Percentiles rank a stretch among this genome's conserved stretches.
Conservation (phyloP, 1,140 invertebrate species). For the Brachionus rotundiformis region DNA sequence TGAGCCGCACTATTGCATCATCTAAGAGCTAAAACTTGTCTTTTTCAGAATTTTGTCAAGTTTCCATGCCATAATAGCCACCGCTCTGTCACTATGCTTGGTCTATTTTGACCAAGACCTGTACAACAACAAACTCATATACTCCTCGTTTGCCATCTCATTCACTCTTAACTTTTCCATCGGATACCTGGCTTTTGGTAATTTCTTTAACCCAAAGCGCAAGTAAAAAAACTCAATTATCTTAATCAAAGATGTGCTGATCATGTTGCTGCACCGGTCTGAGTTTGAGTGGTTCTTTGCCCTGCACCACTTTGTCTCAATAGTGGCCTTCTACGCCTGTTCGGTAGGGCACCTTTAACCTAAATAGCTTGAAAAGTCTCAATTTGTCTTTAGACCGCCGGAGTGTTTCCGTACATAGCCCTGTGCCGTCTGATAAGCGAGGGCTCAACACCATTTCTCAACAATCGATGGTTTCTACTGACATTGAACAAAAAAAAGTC, state of each 20-base stretch:
- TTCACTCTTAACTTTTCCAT: conserved; percentile 46
- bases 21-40: neutral
- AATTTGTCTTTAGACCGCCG: conserved; percentile 35
- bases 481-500: conserved; percentile 30
- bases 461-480: conserved; percentile 32
- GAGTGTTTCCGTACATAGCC: conserved; percentile 44
- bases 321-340: conserved; percentile 36
- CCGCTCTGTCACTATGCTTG: neutral
- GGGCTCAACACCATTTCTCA: conserved; percentile 30
- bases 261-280: conserved; percentile 30
- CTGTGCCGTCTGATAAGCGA: conserved; percentile 27
- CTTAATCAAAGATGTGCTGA: conserved; percentile 3
- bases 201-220: no score
- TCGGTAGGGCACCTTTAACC: neutral
- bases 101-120: conserved; percentile 32
- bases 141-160: conserved; percentile 45
- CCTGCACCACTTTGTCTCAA: conserved; percentile 45
- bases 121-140: conserved; percentile 31
- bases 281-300: conserved; percentile 49
- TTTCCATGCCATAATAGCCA: conserved; percentile 34
- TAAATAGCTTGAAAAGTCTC: neutral
- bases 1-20: neutral
- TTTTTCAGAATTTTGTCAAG: conserved; percentile 15
- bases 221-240: no score
- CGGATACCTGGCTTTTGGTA: conserved; percentile 49